A percentile compares a stretch with the other conserved stretches of the same genome.
These are phyloP conservation scores for Rallus crepitans DNA, from an alignment of 2,797 vertebrate genomes.

Conservation along the genomic window DNA sequence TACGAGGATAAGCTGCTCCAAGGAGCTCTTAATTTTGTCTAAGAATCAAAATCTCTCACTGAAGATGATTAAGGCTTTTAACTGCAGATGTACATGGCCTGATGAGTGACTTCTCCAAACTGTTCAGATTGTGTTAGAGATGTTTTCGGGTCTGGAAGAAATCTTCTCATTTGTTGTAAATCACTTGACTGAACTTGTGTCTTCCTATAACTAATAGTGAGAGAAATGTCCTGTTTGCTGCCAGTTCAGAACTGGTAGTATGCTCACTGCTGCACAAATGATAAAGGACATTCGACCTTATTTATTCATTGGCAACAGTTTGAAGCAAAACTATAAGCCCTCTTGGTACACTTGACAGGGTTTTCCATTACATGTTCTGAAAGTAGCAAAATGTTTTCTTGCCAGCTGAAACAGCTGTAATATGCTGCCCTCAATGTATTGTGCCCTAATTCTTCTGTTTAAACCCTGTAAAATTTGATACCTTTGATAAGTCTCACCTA, in stretches of 20 bases:
- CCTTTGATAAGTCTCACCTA: background rate
- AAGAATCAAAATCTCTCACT: background rate
- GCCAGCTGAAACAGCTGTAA: slow-evolving; percentile 33
- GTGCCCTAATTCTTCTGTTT: slow-evolving; percentile 33
- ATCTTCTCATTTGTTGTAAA: background rate
- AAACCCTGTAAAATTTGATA: background rate
- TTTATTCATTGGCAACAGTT: slow-evolving; percentile 39
- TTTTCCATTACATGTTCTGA: slow-evolving; percentile 18
- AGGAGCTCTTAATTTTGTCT: background rate
- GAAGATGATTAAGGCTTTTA: background rate
- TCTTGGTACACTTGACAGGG: slow-evolving; percentile 13
- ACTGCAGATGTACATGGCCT: background rate
- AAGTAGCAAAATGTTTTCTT: slow-evolving; percentile 32
- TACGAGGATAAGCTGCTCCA: background rate
- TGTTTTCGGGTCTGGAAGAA: background rate
- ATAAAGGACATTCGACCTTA: background rate
- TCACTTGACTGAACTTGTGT: background rate
- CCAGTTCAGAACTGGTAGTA: background rate
- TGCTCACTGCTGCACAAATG: slow-evolving; percentile 23
- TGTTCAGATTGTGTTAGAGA: background rate
- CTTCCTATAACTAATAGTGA: background rate
- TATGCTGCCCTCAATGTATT: slow-evolving; percentile 3
- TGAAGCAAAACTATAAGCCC: slow-evolving; percentile 9
- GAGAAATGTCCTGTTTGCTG: background rate
- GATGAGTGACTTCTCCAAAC: background rate